phyloP scores from a whole-genome alignment of 2,888 invertebrate genomes.

The Nomada ferruginata region DNA sequence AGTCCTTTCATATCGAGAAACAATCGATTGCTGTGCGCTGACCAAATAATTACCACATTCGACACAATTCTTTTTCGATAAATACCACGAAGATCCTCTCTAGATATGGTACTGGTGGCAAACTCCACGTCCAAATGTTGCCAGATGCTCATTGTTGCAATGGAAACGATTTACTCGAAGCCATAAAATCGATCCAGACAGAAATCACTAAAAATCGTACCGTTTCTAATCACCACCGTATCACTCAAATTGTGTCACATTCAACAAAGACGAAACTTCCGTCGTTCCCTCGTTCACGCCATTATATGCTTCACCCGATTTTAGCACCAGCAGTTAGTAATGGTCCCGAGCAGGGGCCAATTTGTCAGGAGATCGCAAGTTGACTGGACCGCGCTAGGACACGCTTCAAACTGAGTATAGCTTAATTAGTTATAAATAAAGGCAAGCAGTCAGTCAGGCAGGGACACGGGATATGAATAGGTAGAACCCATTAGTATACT shows the following conservation, averaged over 20 bases:
- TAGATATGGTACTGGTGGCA: conserved; percentile 87
- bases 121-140: conserved; percentile 79
- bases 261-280: too few relatives aligned
- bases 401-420: conserved; percentile 71
- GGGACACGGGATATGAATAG: conserved; percentile 70
- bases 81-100: conserved; percentile 88
- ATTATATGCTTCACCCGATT: neutral
- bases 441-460: conserved; percentile 68
- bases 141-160: conserved; percentile 78
- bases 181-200: neutral
- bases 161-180: neutral
- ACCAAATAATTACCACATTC: conserved; percentile 72
- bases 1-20: neutral
- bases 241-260: too few relatives aligned
- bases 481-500: conserved; percentile 46
- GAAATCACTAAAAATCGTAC: neutral
- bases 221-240: neutral
- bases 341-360: conserved; percentile 23
- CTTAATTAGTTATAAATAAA: conserved; percentile 83
- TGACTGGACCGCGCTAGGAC: conserved; percentile 71
- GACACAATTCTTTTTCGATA: conserved; percentile 67
- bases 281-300: conserved; percentile 3
- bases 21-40: neutral
- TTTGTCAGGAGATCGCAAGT: conserved; percentile 60
- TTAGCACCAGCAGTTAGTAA: neutral